Evolutionary conservation across 2,888 invertebrate genomes (phyloP).

Genomic region (Dichetophora obliterata): DNA sequence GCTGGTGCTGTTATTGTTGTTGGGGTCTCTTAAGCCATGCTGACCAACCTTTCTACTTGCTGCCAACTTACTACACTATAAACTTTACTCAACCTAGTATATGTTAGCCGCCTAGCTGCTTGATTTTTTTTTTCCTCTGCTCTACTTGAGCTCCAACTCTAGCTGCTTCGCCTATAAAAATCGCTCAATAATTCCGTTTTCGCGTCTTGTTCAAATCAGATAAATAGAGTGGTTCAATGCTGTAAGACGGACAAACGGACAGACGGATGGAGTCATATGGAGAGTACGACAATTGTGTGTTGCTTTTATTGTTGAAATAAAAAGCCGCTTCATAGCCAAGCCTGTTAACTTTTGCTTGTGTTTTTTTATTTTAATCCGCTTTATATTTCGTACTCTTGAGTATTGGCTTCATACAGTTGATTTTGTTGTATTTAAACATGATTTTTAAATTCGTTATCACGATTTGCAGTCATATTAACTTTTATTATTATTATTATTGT

Average conservation of each 20-base stretch:
- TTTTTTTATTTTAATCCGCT: neutral
- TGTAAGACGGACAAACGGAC: slow-evolving; percentile 14
- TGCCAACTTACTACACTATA: neutral
- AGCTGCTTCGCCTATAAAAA: slow-evolving; percentile 13
- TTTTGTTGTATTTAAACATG: slow-evolving; percentile 23
- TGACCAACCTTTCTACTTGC: slow-evolving; percentile 21
- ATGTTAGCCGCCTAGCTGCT: neutral
- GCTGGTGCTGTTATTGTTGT: neutral
- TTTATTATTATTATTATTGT: slow-evolving; percentile 16
- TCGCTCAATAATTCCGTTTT: slow-evolving; percentile 38
- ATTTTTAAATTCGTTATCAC: slow-evolving; percentile 37
- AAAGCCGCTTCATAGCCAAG: slow-evolving; percentile 6
- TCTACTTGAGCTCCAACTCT: neutral
- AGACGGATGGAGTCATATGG: slow-evolving; percentile 14
- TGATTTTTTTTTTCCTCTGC: neutral
- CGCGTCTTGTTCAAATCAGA: slow-evolving; percentile 37
- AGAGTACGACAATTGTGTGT: neutral
- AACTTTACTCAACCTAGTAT: neutral
- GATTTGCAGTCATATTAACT: slow-evolving; percentile 29
- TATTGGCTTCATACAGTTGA: neutral
- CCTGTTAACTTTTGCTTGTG: neutral
- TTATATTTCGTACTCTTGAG: neutral
- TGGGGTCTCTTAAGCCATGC: neutral
- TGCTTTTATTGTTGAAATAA: too few species aligned
- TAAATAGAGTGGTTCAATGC: slow-evolving; percentile 35